A percentile compares a stretch with the other conserved stretches of the same genome.
Evolutionary conservation across 1,140 invertebrate species (phyloP).

Genomic region (Bombus consobrinus): DNA sequence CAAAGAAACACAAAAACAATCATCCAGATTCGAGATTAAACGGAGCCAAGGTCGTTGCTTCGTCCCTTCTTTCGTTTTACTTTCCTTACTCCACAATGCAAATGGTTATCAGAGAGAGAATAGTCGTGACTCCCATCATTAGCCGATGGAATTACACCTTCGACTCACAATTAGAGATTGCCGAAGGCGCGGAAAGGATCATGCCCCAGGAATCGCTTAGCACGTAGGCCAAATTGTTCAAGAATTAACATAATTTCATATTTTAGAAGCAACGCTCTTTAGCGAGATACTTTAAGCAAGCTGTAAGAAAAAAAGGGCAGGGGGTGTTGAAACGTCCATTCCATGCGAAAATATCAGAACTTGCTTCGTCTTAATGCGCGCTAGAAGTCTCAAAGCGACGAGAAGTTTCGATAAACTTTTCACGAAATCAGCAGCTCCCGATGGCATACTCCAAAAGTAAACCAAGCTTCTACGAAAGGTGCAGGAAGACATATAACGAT

Average conservation of each 20-base stretch:
- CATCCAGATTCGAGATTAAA: slow-evolving; percentile 6
- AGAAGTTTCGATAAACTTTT: neutral
- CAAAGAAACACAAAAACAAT: slow-evolving; percentile 1
- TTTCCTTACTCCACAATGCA: neutral
- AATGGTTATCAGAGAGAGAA: no score
- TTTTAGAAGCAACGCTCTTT: slow-evolving; percentile 69
- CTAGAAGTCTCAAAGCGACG: neutral
- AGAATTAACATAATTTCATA: slow-evolving; percentile 75
- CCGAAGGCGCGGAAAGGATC: neutral
- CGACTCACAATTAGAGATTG: neutral
- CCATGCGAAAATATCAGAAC: neutral
- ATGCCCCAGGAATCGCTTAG: neutral
- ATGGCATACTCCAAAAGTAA: neutral
- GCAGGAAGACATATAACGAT: neutral
- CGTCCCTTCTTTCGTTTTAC: neutral
- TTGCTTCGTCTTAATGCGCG: neutral
- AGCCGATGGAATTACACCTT: slow-evolving; percentile 5
- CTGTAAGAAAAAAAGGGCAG: neutral
- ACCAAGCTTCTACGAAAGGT: neutral
- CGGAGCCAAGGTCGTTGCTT: neutral
- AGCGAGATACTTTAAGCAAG: neutral
- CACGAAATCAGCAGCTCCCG: neutral
- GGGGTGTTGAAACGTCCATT: neutral
- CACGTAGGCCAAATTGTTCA: slow-evolving; percentile 32
- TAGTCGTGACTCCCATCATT: no score